Conservation (phyloP, 1,140 invertebrate genomes). For the Neuroterus valhalla region DNA sequence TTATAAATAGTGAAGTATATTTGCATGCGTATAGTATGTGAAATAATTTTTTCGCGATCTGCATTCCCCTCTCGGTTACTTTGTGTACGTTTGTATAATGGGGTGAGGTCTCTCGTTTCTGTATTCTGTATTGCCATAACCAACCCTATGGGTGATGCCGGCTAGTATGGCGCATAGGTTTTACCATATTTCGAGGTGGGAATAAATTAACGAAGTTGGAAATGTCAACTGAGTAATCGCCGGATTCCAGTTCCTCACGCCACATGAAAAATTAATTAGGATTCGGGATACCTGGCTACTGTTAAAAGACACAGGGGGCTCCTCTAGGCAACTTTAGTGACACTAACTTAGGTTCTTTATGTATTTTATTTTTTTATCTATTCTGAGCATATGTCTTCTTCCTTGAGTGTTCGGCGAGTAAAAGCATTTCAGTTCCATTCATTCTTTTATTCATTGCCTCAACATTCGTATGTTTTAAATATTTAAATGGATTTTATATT, state of each 20-base stretch:
- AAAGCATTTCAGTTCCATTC: no score
- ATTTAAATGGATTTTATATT: not conserved
- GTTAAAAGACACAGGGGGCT: not conserved
- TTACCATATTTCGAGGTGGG: conserved; percentile 17
- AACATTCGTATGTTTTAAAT: not conserved
- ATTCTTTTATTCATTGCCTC: not conserved
- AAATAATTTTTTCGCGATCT: not conserved
- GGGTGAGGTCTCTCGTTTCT: not conserved
- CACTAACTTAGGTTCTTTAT: conserved; percentile 23
- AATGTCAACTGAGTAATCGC: conserved; percentile 18
- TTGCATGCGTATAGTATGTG: conserved; percentile 37
- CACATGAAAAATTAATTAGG: conserved; percentile 7
- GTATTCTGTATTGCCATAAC: conserved; percentile 1
- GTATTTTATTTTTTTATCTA: conserved; percentile 31
- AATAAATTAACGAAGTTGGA: conserved; percentile 11
- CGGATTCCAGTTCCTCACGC: not conserved
- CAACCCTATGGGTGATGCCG: conserved; percentile 9
- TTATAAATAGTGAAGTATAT: conserved; percentile 60
- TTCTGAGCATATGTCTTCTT: not conserved
- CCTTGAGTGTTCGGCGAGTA: no score
- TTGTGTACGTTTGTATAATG: not conserved
- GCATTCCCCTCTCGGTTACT: conserved; percentile 3
- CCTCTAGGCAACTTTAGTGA: not conserved
- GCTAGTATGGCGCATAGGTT: not conserved
- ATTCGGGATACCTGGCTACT: conserved; percentile 1